Conservation (phyloP, 1,140 invertebrate species). For the Manduca sexta region DNA sequence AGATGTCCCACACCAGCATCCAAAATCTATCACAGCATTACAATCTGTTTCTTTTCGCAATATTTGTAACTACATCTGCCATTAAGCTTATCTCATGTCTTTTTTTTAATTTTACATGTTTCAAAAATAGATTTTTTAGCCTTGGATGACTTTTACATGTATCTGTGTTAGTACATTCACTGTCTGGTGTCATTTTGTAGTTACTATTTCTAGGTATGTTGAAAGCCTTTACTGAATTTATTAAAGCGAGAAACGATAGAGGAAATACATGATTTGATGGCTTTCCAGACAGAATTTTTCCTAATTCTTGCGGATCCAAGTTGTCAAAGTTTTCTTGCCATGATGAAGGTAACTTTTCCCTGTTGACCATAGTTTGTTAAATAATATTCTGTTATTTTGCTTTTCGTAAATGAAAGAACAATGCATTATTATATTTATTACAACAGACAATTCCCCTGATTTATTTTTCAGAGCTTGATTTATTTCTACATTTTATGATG, state of each 20-base stretch:
- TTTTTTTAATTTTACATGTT: slow-evolving; percentile 91
- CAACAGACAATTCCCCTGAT: too few species aligned
- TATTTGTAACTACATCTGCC: slow-evolving; percentile 76
- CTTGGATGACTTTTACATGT: slow-evolving; percentile 64
- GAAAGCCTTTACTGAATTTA: slow-evolving; percentile 39
- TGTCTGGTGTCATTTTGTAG: slow-evolving; percentile 3
- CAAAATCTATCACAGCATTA: slow-evolving; percentile 84
- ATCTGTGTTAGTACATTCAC: slow-evolving; percentile 5
- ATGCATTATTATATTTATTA: too few species aligned
- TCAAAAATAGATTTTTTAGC: slow-evolving; percentile 81
- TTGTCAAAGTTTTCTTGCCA: slow-evolving; percentile 75
- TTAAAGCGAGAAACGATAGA: slow-evolving; percentile 78
- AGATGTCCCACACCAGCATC: slow-evolving; percentile 90
- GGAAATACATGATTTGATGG: slow-evolving; percentile 72
- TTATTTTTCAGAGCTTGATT: too few species aligned
- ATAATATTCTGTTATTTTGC: too few species aligned
- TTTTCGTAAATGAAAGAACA: too few species aligned
- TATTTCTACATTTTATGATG: too few species aligned
- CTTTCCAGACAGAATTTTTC: slow-evolving; percentile 65
- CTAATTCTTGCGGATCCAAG: slow-evolving; percentile 73
- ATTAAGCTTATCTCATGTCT: slow-evolving; percentile 86
- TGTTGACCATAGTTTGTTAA: too few species aligned
- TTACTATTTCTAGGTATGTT: slow-evolving; percentile 35
- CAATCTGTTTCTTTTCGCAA: slow-evolving; percentile 72
- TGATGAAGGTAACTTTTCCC: slow-evolving; percentile 75